Evolutionary conservation across 1,140 invertebrate genomes (phyloP).

Genomic region (Conopomorpha cramerella): DNA sequence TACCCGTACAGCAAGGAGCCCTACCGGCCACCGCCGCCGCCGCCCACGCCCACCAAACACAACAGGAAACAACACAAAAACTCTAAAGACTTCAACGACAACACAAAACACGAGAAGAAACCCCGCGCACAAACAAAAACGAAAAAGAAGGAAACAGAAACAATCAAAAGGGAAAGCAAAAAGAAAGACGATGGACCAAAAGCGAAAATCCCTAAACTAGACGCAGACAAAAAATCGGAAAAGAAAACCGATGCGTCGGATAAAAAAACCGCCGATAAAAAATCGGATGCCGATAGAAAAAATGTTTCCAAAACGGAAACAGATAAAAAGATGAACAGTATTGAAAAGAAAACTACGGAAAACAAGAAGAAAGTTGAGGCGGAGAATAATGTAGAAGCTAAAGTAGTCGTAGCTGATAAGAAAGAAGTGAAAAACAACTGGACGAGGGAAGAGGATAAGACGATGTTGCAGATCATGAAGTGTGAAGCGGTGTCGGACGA

Average conservation of each 20-base stretch:
- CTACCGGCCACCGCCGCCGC: slow-evolving; percentile 27
- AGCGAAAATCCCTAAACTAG: background rate
- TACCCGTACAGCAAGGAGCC: slow-evolving; percentile 48
- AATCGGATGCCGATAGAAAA: slow-evolving; percentile 18
- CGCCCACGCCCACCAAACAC: slow-evolving; percentile 25
- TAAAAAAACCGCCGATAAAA: slow-evolving; percentile 16
- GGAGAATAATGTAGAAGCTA: slow-evolving; percentile 15
- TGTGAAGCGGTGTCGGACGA: slow-evolving; percentile 54
- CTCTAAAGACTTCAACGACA: slow-evolving; percentile 43
- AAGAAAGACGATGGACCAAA: slow-evolving; percentile 27
- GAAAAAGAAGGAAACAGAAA: background rate
- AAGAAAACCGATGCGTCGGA: slow-evolving; percentile 15
- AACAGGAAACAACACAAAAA: slow-evolving; percentile 39
- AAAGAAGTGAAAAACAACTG: slow-evolving; percentile 27
- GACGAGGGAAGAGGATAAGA: slow-evolving; percentile 72
- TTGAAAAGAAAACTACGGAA: slow-evolving; percentile 18
- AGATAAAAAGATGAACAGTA: too few species aligned
- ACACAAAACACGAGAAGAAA: slow-evolving; percentile 4
- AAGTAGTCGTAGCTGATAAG: slow-evolving; percentile 8
- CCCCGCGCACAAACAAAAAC: background rate
- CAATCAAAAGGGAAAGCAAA: slow-evolving; percentile 6
- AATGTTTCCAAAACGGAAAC: slow-evolving; percentile 21
- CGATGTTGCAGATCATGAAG: slow-evolving; percentile 68
- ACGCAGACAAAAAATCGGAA: slow-evolving; percentile 19
- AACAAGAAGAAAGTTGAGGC: slow-evolving; percentile 21